These are phyloP conservation scores for Tribolium freemani DNA, from an alignment of 2,888 invertebrate species.

Conservation along the genomic window DNA sequence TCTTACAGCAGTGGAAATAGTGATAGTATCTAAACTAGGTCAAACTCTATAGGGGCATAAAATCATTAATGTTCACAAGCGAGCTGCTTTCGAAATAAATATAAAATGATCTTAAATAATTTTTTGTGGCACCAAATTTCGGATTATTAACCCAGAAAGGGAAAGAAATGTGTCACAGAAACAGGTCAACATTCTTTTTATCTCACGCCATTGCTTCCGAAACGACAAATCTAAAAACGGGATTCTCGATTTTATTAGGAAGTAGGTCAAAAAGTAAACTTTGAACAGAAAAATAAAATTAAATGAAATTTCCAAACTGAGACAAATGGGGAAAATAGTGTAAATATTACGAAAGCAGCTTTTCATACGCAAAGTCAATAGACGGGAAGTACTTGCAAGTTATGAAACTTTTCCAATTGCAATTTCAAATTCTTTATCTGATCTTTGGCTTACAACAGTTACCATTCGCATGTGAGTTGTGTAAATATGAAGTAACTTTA, in stretches of 20 bases:
- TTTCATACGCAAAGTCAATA: constrained; percentile 16
- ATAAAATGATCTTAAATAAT: neutral
- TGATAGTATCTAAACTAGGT: neutral
- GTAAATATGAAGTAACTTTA: constrained; percentile 26
- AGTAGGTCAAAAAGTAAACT: neutral
- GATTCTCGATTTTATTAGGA: neutral
- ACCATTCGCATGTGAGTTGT: constrained; percentile 31
- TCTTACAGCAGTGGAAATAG: neutral
- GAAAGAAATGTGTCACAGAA: neutral
- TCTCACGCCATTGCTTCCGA: neutral
- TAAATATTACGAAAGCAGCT: neutral
- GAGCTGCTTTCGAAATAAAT: neutral
- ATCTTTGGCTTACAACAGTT: constrained; percentile 41
- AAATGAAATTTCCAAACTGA: neutral
- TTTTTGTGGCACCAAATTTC: neutral
- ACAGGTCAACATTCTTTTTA: neutral
- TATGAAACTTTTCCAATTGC: constrained; percentile 39
- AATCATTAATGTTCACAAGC: neutral
- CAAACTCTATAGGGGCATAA: neutral
- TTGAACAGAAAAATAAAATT: neutral
- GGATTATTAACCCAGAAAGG: neutral
- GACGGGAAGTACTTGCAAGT: constrained; percentile 18
- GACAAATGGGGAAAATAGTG: neutral
- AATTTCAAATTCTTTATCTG: constrained; percentile 36
- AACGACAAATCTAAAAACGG: neutral